A percentile compares a stretch with the other conserved stretches of the same genome.
Evolutionary conservation across 2,113 vertebrate genomes (phyloP).

Genomic region (Symphodus melops): DNA sequence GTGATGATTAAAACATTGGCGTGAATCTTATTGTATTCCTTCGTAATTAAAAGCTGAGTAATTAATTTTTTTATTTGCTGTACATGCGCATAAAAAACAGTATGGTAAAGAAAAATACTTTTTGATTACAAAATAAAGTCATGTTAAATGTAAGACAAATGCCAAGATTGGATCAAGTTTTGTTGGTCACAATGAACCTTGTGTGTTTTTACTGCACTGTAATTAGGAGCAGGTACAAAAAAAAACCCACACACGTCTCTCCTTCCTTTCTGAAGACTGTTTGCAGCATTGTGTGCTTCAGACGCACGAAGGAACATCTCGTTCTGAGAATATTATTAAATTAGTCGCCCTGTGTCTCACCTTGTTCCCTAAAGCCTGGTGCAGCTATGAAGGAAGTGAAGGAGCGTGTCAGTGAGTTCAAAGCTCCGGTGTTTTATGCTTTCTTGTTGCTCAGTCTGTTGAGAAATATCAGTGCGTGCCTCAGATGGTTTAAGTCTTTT

Average conservation of each 20-base stretch:
- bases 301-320: conserved; percentile 47
- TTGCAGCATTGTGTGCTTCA: conserved; percentile 33
- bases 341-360: conserved; percentile 71
- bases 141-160: background rate
- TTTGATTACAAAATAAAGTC: background rate
- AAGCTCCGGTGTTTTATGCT: conserved; percentile 15
- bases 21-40: background rate
- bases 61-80: background rate
- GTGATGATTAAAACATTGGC: background rate
- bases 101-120: background rate
- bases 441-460: background rate
- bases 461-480: background rate
- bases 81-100: background rate
- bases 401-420: conserved; percentile 33
- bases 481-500: background rate
- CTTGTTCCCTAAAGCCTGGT: conserved; percentile 58
- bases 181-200: background rate
- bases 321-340: conserved; percentile 70
- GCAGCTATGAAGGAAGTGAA: conserved; percentile 46
- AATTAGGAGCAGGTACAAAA: conserved; percentile 22
- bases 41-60: background rate
- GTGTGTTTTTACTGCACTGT: too few species aligned
- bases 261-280: conserved; percentile 37
- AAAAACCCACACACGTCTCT: conserved; percentile 42
- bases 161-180: background rate